Conservation (phyloP, 2,888 invertebrate genomes). For the Dolomedes plantarius region DNA sequence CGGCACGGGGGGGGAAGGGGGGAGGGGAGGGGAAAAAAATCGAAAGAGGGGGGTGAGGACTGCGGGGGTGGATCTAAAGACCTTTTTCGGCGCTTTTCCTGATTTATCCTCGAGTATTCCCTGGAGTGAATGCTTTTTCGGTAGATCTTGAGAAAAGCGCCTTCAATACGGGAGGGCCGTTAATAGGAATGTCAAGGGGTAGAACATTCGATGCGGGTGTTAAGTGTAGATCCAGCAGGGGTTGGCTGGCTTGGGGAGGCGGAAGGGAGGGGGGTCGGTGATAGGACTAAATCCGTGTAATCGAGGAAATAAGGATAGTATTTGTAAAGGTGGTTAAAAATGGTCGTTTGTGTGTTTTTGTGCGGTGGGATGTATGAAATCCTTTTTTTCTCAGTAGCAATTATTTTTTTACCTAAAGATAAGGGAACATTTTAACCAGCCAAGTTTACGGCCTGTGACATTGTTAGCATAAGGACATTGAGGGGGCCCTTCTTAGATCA, state of each 20-base stretch:
- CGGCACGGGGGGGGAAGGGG: conserved; percentile 24
- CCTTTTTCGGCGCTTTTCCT: conserved; percentile 67
- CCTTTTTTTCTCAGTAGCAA: too few relatives aligned
- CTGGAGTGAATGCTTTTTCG: conserved; percentile 63
- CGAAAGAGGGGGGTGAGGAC: conserved; percentile 21
- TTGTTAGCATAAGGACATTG: too few relatives aligned
- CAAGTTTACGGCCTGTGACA: too few relatives aligned
- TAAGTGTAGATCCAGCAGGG: conserved; percentile 21
- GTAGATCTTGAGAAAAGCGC: conserved; percentile 49
- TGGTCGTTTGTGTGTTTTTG: too few relatives aligned
- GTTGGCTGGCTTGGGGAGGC: neutral
- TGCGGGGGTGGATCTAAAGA: conserved; percentile 43
- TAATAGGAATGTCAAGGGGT: conserved; percentile 65
- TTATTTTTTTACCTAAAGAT: too few relatives aligned
- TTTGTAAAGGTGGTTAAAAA: too few relatives aligned
- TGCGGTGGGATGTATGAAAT: too few relatives aligned
- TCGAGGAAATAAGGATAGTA: too few relatives aligned
- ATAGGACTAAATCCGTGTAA: too few relatives aligned
- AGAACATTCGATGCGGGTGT: conserved; percentile 25
- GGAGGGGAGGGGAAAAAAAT: conserved; percentile 30
- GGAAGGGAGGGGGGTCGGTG: neutral
- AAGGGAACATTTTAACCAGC: too few relatives aligned
- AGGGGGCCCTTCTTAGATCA: too few relatives aligned
- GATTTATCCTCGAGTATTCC: conserved; percentile 66
- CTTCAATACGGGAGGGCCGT: conserved; percentile 51